These are phyloP conservation scores for Piaya cayana DNA, from an alignment of 2,113 vertebrate genomes.

Conservation along the genomic window DNA sequence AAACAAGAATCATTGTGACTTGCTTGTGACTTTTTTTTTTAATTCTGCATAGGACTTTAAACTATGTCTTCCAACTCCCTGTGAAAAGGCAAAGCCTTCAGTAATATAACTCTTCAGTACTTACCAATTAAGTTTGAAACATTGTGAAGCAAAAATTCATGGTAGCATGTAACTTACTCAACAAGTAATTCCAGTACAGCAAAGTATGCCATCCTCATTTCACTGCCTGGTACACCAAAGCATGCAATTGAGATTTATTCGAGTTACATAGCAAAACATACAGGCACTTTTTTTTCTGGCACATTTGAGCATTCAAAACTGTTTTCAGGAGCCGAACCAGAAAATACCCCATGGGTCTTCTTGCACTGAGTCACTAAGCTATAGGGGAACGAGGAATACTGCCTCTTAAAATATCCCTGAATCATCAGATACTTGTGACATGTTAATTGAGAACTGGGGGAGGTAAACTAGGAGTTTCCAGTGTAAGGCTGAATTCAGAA, in stretches of 20 bases:
- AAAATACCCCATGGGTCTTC: not conserved
- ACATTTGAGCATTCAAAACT: not conserved
- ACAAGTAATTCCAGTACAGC: not conserved
- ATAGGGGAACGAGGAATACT: not conserved
- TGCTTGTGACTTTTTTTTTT: not conserved
- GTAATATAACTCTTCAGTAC: not conserved
- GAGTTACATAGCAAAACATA: not conserved
- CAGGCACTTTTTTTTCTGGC: not conserved
- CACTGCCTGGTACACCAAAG: not conserved
- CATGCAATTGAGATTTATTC: not conserved
- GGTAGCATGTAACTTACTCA: not conserved
- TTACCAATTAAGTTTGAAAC: not conserved
- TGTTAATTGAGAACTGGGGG: not conserved
- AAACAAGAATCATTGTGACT: not conserved
- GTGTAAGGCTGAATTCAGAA: not conserved
- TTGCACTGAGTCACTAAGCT: not conserved
- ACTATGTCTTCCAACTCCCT: not conserved
- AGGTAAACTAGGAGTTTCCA: not conserved
- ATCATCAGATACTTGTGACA: not conserved
- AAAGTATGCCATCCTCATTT: not conserved
- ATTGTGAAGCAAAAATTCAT: not conserved
- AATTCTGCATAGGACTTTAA: not conserved
- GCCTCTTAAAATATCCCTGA: not conserved
- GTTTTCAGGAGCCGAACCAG: not conserved
- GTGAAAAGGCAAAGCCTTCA: not conserved